Evolutionary conservation across 2,888 invertebrate species (phyloP).

Genomic region (Agonum fuliginosum): DNA sequence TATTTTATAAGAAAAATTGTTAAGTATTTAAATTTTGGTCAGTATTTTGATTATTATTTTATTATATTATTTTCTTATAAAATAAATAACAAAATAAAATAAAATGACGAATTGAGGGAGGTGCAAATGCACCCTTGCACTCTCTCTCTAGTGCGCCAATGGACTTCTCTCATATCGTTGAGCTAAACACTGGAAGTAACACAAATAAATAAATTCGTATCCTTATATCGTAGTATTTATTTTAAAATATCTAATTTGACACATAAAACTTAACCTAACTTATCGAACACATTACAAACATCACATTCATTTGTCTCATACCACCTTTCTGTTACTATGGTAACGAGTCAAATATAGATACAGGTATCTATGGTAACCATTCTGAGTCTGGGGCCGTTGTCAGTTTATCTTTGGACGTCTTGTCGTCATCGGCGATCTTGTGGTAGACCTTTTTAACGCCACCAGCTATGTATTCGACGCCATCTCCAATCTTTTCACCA

Average conservation of each 20-base stretch:
- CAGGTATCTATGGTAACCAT: conserved; percentile 76
- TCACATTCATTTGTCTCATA: conserved; percentile 10
- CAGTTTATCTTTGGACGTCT: conserved; percentile 59
- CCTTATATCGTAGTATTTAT: background rate
- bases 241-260: conserved; percentile 3
- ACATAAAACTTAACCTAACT: conserved; percentile 24
- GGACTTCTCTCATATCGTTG: too few species aligned
- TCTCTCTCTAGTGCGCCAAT: too few species aligned
- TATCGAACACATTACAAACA: conserved; percentile 1
- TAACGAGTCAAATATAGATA: too few species aligned
- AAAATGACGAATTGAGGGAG: too few species aligned
- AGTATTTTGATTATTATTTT: too few species aligned
- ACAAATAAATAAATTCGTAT: too few species aligned
- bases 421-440: conserved; percentile 73
- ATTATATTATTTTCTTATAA: too few species aligned
- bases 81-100: too few species aligned
- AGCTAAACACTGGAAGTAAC: too few species aligned
- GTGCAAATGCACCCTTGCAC: too few species aligned
- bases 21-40: too few species aligned
- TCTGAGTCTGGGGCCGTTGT: conserved; percentile 74
- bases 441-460: conserved; percentile 83
- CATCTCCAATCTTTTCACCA: conserved; percentile 81
- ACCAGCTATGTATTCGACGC: conserved; percentile 81
- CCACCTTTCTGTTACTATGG: background rate
- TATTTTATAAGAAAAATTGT: too few species aligned